A percentile compares a stretch with the other conserved stretches of the same genome.
These are phyloP conservation scores for Netelia melanura DNA, from an alignment of 2,888 invertebrate species.

Conservation along the genomic window DNA sequence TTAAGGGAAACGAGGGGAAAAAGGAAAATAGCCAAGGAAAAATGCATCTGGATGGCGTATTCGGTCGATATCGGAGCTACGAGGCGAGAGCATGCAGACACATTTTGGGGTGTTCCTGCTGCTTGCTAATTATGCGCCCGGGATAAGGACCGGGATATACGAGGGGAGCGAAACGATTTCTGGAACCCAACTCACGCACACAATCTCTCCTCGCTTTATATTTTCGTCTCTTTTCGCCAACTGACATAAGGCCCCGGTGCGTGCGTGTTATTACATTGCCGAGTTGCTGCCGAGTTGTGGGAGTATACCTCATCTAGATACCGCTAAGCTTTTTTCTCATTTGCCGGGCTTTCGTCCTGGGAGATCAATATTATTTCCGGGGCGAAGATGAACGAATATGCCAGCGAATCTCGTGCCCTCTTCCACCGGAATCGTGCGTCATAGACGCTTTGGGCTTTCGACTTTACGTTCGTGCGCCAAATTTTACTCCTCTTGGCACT, in stretches of 20 bases:
- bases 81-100: conserved; percentile 65
- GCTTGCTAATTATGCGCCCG: conserved; percentile 81
- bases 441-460: background rate
- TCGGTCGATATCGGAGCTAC: conserved; percentile 48
- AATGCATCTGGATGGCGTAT: conserved; percentile 64
- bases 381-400: conserved; percentile 5
- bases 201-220: conserved; percentile 44
- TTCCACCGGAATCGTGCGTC: background rate
- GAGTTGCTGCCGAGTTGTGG: conserved; percentile 35
- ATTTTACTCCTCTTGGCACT: no score
- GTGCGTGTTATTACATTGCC: conserved; percentile 67
- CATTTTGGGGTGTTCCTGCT: conserved; percentile 65
- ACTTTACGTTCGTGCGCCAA: background rate
- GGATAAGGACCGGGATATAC: conserved; percentile 37
- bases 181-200: conserved; percentile 70
- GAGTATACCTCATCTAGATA: conserved; percentile 63
- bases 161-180: conserved; percentile 78
- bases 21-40: conserved; percentile 75
- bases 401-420: conserved; percentile 11
- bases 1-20: conserved; percentile 82
- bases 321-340: conserved; percentile 60
- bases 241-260: conserved; percentile 61
- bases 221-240: conserved; percentile 50
- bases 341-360: conserved; percentile 36
- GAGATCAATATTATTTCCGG: conserved; percentile 27